Conservation (phyloP, 1,140 invertebrate species). For the Palaemon carinicauda region DNA sequence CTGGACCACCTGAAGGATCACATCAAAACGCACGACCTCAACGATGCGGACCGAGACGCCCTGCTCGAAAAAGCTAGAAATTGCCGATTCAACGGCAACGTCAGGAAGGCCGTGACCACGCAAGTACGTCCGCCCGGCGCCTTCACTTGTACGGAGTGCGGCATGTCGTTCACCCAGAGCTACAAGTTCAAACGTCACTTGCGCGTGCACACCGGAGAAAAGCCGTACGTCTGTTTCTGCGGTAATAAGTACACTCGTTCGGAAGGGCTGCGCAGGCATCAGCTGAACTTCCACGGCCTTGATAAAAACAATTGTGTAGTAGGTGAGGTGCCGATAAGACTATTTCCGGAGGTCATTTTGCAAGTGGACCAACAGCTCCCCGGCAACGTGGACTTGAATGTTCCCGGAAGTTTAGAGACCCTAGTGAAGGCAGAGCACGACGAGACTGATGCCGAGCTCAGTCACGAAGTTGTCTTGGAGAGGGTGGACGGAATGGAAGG, state of each 20-base stretch:
- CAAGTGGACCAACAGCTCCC: too few relatives aligned
- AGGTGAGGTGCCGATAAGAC: too few relatives aligned
- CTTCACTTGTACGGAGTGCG: not conserved
- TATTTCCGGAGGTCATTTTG: too few relatives aligned
- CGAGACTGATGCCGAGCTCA: too few relatives aligned
- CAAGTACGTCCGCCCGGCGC: not conserved
- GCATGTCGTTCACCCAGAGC: not conserved
- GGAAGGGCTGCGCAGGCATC: not conserved
- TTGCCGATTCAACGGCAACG: not conserved
- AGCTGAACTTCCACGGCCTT: not conserved
- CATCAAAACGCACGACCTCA: not conserved
- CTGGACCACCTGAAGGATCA: constrained; percentile 24
- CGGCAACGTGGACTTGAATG: too few relatives aligned
- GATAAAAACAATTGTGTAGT: not conserved
- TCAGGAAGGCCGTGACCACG: not conserved
- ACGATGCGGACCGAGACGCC: not conserved
- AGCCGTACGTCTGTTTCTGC: not conserved
- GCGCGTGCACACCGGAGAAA: constrained; percentile 6
- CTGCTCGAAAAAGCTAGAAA: not conserved
- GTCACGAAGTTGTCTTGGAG: too few relatives aligned
- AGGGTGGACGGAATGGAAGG: too few relatives aligned
- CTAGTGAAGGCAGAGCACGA: too few relatives aligned
- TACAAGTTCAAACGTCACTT: constrained; percentile 9
- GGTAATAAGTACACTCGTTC: not conserved
- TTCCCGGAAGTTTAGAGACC: too few relatives aligned